Conservation (phyloP, 2,888 invertebrate species). For the Eupithecia centaureata region DNA sequence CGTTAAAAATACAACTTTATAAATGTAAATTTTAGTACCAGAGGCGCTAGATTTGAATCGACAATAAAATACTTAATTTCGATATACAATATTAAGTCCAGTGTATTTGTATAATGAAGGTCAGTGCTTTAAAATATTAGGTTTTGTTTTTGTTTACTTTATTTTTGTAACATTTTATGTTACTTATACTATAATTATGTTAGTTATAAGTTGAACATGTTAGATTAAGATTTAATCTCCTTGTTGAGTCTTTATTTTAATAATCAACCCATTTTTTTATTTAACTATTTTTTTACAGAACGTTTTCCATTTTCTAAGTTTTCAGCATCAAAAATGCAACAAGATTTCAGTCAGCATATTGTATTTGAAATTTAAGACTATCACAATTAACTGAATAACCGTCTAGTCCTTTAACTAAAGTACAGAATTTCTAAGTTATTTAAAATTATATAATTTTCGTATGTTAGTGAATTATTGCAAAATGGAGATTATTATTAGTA, state of each 20-base stretch:
- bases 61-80: too few species aligned
- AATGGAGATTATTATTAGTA: neutral
- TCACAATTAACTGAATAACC: neutral
- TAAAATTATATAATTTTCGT: neutral
- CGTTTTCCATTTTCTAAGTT: neutral
- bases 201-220: neutral
- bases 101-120: too few species aligned
- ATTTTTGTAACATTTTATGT: neutral
- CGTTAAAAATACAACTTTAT: too few species aligned
- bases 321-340: neutral
- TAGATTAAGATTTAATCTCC: neutral
- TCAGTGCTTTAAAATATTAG: neutral
- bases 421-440: neutral
- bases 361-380: neutral
- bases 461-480: neutral
- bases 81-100: too few species aligned
- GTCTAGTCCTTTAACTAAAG: conserved; percentile 2
- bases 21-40: too few species aligned
- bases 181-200: neutral
- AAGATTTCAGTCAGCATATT: neutral
- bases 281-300: neutral
- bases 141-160: neutral
- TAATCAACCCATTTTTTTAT: neutral
- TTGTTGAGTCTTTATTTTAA: neutral
- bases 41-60: too few species aligned